Percentiles rank a stretch among this genome's conserved stretches.
Conservation (phyloP, 2,797 vertebrate genomes). For the Phrynocephalus forsythii region DNA sequence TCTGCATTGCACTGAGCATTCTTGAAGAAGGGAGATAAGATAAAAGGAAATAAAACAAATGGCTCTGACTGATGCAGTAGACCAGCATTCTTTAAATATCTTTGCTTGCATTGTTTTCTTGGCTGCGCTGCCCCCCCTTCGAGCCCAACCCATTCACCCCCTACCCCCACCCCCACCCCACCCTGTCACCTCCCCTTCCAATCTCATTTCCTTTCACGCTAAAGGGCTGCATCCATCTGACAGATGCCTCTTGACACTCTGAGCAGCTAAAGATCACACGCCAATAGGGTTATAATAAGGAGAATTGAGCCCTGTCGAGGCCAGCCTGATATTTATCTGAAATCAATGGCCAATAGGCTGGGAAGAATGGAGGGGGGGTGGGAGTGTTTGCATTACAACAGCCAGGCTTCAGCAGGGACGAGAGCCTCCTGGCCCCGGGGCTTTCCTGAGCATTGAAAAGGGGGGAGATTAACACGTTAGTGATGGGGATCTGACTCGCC, state of each 20-base stretch:
- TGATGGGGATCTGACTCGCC: slow-evolving; percentile 56
- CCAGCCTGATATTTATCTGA: slow-evolving; percentile 75
- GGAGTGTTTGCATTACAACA: slow-evolving; percentile 75
- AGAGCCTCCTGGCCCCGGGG: slow-evolving; percentile 38
- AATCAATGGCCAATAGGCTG: slow-evolving; percentile 78
- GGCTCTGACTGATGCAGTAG: not conserved
- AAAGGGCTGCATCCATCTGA: slow-evolving; percentile 74
- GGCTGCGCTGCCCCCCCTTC: not conserved
- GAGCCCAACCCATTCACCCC: slow-evolving; percentile 15
- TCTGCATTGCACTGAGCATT: not conserved
- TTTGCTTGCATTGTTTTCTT: not conserved
- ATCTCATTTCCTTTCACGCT: slow-evolving; percentile 69
- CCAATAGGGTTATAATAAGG: slow-evolving; percentile 80
- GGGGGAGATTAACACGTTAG: slow-evolving; percentile 69
- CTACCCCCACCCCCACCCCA: slow-evolving; percentile 20
- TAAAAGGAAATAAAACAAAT: not conserved
- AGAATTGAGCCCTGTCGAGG: slow-evolving; percentile 76
- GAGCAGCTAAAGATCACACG: slow-evolving; percentile 77
- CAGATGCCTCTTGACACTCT: slow-evolving; percentile 77
- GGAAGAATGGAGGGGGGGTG: slow-evolving; percentile 75
- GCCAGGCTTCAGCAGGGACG: slow-evolving; percentile 59
- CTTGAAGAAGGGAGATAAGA: not conserved
- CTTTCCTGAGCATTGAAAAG: slow-evolving; percentile 68
- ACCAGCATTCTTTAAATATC: not conserved
- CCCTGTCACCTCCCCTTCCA: not conserved